A percentile compares a stretch with the other conserved stretches of the same genome.
Evolutionary conservation across 1,140 invertebrate genomes (phyloP).

Genomic region (Bombus difficillimus): DNA sequence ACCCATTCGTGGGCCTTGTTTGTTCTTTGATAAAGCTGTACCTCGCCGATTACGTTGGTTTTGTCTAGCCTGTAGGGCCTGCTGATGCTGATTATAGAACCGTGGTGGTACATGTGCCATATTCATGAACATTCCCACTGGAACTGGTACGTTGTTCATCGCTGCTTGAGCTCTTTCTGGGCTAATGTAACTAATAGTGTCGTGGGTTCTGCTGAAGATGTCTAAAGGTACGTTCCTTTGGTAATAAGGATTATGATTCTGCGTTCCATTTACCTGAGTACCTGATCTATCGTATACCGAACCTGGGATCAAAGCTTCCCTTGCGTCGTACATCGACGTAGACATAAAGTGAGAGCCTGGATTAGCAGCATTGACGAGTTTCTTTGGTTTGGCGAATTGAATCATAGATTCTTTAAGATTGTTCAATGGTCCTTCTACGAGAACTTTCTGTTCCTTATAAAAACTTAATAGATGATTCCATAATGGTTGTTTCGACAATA

Average conservation of each 20-base stretch:
- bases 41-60: slow-evolving; percentile 78
- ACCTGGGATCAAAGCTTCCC: slow-evolving; percentile 94
- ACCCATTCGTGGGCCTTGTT: slow-evolving; percentile 71
- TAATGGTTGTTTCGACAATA: slow-evolving; percentile 97
- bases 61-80: slow-evolving; percentile 85
- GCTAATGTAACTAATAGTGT: slow-evolving; percentile 96
- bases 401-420: slow-evolving; percentile 98
- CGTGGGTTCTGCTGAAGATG: slow-evolving; percentile 88
- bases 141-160: slow-evolving; percentile 92
- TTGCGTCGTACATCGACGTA: slow-evolving; percentile 95
- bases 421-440: slow-evolving; percentile 98
- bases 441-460: slow-evolving; percentile 98
- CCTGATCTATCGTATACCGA: slow-evolving; percentile 90
- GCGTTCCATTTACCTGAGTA: slow-evolving; percentile 81
- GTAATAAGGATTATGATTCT: slow-evolving; percentile 81
- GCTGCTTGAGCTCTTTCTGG: slow-evolving; percentile 91
- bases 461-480: slow-evolving; percentile 99
- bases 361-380: slow-evolving; percentile 95
- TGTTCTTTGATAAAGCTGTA: slow-evolving; percentile 61
- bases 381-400: slow-evolving; percentile 98
- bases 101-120: slow-evolving; percentile 94
- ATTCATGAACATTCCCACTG: slow-evolving; percentile 97
- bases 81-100: slow-evolving; percentile 93
- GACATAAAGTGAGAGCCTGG: slow-evolving; percentile 99
- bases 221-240: slow-evolving; percentile 83